phyloP scores from a whole-genome alignment of 2,888 invertebrate genomes.

The Frankliniella fusca region DNA sequence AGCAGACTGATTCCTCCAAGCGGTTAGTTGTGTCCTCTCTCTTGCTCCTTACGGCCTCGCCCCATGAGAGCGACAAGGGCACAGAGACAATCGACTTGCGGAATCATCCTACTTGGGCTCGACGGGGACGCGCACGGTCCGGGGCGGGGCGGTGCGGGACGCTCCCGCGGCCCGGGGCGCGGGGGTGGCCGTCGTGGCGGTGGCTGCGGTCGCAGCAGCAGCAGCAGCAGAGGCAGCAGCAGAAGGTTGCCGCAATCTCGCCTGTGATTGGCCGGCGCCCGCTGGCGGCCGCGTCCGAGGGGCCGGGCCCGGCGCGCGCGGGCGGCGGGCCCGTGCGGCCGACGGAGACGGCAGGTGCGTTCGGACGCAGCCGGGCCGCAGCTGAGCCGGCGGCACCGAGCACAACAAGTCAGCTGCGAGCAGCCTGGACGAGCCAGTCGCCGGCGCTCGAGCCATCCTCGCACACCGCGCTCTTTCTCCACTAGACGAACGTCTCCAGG shows the following conservation, averaged over 20 bases:
- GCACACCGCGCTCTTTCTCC: background rate
- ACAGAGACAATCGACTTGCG: background rate
- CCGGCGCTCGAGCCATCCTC: background rate
- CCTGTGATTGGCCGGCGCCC: background rate
- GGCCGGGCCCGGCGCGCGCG: background rate
- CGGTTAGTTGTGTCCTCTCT: too few species aligned
- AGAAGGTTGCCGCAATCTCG: background rate
- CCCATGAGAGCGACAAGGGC: too few species aligned
- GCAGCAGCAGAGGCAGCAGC: background rate
- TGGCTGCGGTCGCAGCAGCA: background rate
- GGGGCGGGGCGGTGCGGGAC: background rate
- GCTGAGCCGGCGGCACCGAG: background rate
- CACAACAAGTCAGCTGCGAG: slow-evolving; percentile 22
- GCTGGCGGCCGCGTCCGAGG: background rate
- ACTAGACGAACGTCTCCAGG: background rate
- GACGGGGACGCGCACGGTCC: background rate
- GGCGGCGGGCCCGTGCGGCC: background rate
- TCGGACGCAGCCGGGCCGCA: background rate
- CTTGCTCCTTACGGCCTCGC: too few species aligned
- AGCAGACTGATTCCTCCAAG: too few species aligned
- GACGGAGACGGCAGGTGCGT: background rate
- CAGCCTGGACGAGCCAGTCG: background rate
- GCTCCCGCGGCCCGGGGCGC: background rate
- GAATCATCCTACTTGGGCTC: too few species aligned
- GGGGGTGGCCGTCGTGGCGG: background rate